These are phyloP conservation scores for Chrysolina oricalcia DNA, from an alignment of 2,888 invertebrate species.

Conservation along the genomic window DNA sequence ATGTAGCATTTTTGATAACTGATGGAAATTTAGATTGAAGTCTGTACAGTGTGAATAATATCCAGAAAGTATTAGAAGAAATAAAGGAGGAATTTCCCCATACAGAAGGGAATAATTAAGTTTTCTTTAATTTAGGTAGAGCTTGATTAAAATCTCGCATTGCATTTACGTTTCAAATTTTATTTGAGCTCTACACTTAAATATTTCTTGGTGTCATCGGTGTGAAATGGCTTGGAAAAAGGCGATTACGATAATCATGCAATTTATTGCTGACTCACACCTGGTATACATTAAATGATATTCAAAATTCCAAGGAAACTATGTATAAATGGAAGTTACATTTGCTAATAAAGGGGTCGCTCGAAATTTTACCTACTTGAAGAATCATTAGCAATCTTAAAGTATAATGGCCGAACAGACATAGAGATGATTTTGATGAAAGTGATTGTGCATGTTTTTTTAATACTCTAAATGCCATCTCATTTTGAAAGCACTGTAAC, in stretches of 20 bases:
- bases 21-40: conserved; percentile 49
- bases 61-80: conserved; percentile 31
- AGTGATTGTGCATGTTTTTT: conserved; percentile 2
- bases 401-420: conserved; percentile 24
- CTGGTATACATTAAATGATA: conserved; percentile 48
- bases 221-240: too few species aligned
- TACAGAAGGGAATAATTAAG: conserved; percentile 45
- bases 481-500: conserved; percentile 50
- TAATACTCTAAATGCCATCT: conserved; percentile 45
- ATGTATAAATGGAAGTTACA: conserved; percentile 42
- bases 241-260: conserved; percentile 41
- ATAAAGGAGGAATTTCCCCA: conserved; percentile 26
- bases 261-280: conserved; percentile 48
- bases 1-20: conserved; percentile 48
- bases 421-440: conserved; percentile 3
- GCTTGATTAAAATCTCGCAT: too few species aligned
- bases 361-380: conserved; percentile 35
- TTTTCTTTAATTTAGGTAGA: too few species aligned
- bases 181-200: too few species aligned
- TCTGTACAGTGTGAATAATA: conserved; percentile 33
- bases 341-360: conserved; percentile 41
- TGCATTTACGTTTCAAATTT: too few species aligned
- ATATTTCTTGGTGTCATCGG: too few species aligned
- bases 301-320: conserved; percentile 44
- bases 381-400: conserved; percentile 34